Percentiles rank a stretch among this genome's conserved stretches.
These are phyloP conservation scores for Cuculus canorus DNA, from an alignment of 2,797 vertebrate genomes.

Conservation along the genomic window DNA sequence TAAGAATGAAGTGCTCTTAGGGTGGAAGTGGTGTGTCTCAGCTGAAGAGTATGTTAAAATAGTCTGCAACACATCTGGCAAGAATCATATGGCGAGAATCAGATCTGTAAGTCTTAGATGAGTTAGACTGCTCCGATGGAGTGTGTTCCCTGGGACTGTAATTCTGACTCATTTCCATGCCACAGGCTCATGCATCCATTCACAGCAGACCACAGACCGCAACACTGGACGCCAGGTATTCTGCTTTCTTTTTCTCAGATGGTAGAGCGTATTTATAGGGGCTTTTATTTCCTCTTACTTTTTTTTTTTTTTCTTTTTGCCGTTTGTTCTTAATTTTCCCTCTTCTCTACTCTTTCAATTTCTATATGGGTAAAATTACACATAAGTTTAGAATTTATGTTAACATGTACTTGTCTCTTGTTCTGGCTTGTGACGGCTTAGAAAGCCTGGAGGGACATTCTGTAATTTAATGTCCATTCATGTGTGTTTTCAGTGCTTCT, in stretches of 20 bases:
- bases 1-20: neutral
- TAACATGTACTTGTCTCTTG: neutral
- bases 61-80: slow-evolving; percentile 23
- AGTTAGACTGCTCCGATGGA: neutral
- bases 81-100: neutral
- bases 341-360: neutral
- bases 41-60: neutral
- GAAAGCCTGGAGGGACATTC: slow-evolving; percentile 16
- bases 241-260: neutral
- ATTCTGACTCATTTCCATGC: neutral
- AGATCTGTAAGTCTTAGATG: neutral
- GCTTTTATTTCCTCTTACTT: neutral
- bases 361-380: neutral
- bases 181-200: neutral
- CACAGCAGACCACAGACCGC: neutral
- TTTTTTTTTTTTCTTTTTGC: neutral
- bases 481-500: slow-evolving; percentile 33
- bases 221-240: neutral
- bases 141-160: neutral
- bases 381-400: neutral
- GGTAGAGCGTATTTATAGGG: neutral
- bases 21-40: neutral
- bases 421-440: neutral
- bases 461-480: slow-evolving; percentile 29
- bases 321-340: neutral